These are phyloP conservation scores for Agraylea sexmaculata DNA, from an alignment of 1,140 invertebrate genomes.

Conservation along the genomic window DNA sequence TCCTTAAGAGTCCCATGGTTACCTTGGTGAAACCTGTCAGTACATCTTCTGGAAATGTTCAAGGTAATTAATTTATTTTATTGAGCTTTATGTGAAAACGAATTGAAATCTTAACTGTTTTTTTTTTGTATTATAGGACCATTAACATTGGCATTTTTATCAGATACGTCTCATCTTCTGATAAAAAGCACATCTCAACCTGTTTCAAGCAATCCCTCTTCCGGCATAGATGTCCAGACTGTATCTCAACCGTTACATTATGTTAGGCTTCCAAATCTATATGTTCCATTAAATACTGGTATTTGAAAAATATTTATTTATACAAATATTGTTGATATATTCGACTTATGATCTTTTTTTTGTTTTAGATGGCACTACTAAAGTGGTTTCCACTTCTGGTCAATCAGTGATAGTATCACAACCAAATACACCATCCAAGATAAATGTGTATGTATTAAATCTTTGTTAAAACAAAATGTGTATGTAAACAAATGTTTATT, in stretches of 20 bases:
- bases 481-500: neutral
- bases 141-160: slow-evolving; percentile 18
- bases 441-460: slow-evolving; percentile 12
- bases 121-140: slow-evolving; percentile 15
- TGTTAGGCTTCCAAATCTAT: slow-evolving; percentile 32
- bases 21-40: slow-evolving; percentile 19
- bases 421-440: slow-evolving; percentile 15
- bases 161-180: slow-evolving; percentile 15
- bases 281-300: slow-evolving; percentile 31
- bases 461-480: neutral
- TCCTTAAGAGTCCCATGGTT: slow-evolving; percentile 19
- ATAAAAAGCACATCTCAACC: slow-evolving; percentile 17
- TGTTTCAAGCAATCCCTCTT: slow-evolving; percentile 6
- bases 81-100: neutral
- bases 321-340: neutral
- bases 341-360: neutral
- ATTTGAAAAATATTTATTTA: slow-evolving; percentile 7
- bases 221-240: slow-evolving; percentile 12
- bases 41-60: slow-evolving; percentile 10
- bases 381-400: slow-evolving; percentile 11
- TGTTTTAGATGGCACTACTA: slow-evolving; percentile 14
- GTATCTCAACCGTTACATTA: slow-evolving; percentile 26
- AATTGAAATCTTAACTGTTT: neutral
- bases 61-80: slow-evolving; percentile 6
- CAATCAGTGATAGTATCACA: slow-evolving; percentile 23